Conservation (phyloP, 2,888 invertebrate species). For the Hirtodrosophila confusa region DNA sequence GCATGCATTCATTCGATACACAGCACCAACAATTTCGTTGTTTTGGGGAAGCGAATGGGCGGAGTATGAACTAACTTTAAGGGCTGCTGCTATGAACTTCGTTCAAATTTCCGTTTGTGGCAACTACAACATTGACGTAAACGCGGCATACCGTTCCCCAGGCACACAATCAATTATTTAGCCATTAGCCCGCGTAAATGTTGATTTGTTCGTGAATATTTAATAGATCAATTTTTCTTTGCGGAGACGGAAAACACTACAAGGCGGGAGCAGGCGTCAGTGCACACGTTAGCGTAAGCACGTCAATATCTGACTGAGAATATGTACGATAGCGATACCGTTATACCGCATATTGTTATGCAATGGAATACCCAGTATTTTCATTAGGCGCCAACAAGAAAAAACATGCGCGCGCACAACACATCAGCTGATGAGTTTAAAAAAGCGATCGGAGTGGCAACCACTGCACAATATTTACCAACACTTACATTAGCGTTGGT, state of each 20-base stretch:
- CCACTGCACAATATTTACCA: constrained; percentile 15
- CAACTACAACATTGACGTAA: constrained; percentile 40
- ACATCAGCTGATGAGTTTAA: constrained; percentile 53
- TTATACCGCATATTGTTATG: constrained; percentile 68
- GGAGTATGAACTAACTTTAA: constrained; percentile 43
- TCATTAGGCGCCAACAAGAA: constrained; percentile 56
- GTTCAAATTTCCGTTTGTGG: constrained; percentile 9
- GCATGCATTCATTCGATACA: constrained; percentile 26
- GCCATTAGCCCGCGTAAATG: constrained; percentile 47
- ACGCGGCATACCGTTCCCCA: constrained; percentile 51
- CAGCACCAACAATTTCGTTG: constrained; percentile 23
- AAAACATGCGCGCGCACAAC: constrained; percentile 55
- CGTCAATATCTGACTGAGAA: constrained; percentile 75
- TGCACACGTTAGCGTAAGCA: constrained; percentile 63
- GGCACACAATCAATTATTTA: constrained; percentile 49
- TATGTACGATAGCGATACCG: constrained; percentile 70
- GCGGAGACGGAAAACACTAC: constrained; percentile 33
- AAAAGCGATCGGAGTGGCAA: background rate
- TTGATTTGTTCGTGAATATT: constrained; percentile 41
- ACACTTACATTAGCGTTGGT: constrained; percentile 9
- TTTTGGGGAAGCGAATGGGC: constrained; percentile 20
- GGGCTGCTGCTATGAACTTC: constrained; percentile 65
- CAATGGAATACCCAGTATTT: constrained; percentile 73
- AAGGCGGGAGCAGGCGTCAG: constrained; percentile 36
- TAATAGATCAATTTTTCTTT: constrained; percentile 30